phyloP scores from a whole-genome alignment of 2,113 vertebrate species.

The Elephantulus edwardii region DNA sequence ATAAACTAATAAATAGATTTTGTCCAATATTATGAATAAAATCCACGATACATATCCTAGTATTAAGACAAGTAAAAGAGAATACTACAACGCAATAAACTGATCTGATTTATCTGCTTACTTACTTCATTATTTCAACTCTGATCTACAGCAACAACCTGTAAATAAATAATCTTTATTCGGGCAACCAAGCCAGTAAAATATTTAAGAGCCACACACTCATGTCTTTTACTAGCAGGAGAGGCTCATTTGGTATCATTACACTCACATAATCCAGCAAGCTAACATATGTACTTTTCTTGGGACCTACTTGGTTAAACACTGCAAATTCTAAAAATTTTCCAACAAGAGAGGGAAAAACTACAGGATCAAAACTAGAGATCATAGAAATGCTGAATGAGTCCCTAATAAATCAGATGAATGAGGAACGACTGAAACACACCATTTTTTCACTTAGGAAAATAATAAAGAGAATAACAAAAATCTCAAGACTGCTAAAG shows the following conservation, averaged over 20 bases:
- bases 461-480: slow-evolving; percentile 9
- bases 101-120: neutral
- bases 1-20: no score
- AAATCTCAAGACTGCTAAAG: neutral
- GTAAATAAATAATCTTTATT: neutral
- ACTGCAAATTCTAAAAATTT: slow-evolving; percentile 10
- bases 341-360: neutral
- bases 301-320: neutral
- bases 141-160: neutral
- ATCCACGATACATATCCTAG: neutral
- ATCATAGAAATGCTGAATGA: neutral
- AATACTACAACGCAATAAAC: neutral
- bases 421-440: neutral
- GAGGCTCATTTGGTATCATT: neutral
- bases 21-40: neutral
- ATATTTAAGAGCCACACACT: neutral
- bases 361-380: neutral
- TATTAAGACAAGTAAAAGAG: neutral
- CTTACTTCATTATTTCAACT: slow-evolving; percentile 32
- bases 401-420: neutral
- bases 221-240: neutral
- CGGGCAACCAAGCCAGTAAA: slow-evolving; percentile 6
- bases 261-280: neutral
- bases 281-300: neutral
- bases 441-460: neutral